A percentile compares a stretch with the other conserved stretches of the same genome.
Conservation (phyloP, 2,888 invertebrate species). For the Eugnorisma glareosa region DNA sequence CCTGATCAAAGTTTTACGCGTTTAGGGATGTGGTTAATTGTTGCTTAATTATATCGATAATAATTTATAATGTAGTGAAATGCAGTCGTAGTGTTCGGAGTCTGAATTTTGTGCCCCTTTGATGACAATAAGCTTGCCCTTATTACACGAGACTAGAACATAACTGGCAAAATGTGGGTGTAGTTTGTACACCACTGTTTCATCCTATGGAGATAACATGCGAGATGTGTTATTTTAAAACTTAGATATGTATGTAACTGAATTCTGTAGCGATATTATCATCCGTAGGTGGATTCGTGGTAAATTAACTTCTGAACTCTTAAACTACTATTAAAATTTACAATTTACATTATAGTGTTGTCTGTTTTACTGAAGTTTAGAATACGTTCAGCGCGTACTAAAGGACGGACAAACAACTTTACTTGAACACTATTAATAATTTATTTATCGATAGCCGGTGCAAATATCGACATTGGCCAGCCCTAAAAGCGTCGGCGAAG, state of each 20-base stretch:
- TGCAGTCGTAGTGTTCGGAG: background rate
- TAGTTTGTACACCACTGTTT: background rate
- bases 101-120: background rate
- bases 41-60: conserved; percentile 53
- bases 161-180: background rate
- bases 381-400: background rate
- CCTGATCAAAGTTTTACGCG: conserved; percentile 81
- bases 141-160: background rate
- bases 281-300: background rate
- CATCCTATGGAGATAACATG: background rate
- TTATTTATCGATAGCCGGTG: conserved; percentile 31
- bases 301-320: background rate
- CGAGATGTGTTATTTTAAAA: background rate
- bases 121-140: background rate
- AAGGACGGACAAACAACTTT: background rate
- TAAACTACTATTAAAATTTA: background rate
- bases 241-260: background rate
- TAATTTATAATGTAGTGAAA: background rate
- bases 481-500: conserved; percentile 60
- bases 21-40: conserved; percentile 65
- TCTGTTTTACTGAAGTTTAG: background rate
- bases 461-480: conserved; percentile 45
- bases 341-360: no score
- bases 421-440: background rate
- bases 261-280: background rate